Percentiles rank a stretch among this genome's conserved stretches.
Evolutionary conservation across 2,888 invertebrate genomes (phyloP).

Genomic region (Brachypalpus laphriformis): DNA sequence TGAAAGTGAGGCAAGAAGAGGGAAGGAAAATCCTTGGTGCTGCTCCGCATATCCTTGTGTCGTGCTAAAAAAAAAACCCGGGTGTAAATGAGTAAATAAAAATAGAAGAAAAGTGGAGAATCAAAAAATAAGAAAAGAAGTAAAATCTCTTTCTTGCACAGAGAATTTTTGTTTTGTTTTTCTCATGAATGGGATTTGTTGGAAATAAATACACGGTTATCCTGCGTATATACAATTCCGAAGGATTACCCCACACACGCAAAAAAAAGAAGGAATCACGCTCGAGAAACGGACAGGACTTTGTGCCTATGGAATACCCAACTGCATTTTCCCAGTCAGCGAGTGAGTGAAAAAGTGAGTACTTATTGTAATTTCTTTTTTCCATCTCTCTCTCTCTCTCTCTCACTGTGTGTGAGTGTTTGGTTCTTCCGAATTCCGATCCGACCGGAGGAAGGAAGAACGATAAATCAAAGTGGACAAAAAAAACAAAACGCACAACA

Average conservation of each 20-base stretch:
- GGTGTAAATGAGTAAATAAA: slow-evolving; percentile 67
- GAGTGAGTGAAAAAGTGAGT: slow-evolving; percentile 51
- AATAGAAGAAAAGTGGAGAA: not conserved
- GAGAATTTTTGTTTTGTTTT: slow-evolving; percentile 32
- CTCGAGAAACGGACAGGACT: slow-evolving; percentile 33
- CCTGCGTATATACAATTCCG: slow-evolving; percentile 54
- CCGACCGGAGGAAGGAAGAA: slow-evolving; percentile 1
- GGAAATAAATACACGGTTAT: slow-evolving; percentile 47
- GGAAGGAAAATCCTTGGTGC: slow-evolving; percentile 50
- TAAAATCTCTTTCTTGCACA: slow-evolving; percentile 37
- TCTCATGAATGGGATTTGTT: slow-evolving; percentile 63
- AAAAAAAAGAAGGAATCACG: slow-evolving; percentile 21
- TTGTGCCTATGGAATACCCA: slow-evolving; percentile 43
- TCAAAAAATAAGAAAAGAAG: slow-evolving; percentile 10
- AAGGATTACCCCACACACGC: slow-evolving; percentile 56
- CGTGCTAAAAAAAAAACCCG: slow-evolving; percentile 39
- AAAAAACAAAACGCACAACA: slow-evolving; percentile 29
- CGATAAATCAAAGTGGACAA: slow-evolving; percentile 56
- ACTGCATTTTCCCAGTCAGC: slow-evolving; percentile 21
- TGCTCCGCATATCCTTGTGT: slow-evolving; percentile 36
- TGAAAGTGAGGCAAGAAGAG: slow-evolving; percentile 59
- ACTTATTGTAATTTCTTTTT: not conserved
- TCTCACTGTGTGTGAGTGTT: too few relatives aligned
- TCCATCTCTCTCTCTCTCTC: not conserved
- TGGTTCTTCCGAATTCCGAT: not conserved